Base-by-base conservation (phyloP, 1,140 invertebrate genomes). In the Aporrectodea caliginosa region DNA sequence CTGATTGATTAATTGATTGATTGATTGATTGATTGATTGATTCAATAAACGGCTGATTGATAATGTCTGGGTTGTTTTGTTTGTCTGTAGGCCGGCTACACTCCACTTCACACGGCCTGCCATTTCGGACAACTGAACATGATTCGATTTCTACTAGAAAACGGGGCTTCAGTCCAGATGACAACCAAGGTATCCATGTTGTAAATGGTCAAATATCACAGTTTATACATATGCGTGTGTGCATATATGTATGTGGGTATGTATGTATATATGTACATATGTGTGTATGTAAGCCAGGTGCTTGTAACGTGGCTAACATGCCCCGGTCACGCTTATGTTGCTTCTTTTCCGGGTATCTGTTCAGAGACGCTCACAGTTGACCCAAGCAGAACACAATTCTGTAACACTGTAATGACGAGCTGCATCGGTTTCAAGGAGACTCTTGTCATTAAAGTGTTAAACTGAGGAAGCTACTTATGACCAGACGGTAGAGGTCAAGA, bases 101-200 rank as follows among this genome's bases (percentile, higher is more conserved):
- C 97, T n/a, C 97, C 98, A 0, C 91, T 99, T 14, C 98, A 99
- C 88, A 95, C 98, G n/a, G 98, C 98, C n/a, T 93, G 94, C 79
- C 97, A 99, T 88, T 99, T 98, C 88, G 98, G 98, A 0, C 97
- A 99, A 88, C 90, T 82, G 71, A 97, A 97, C 83, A 99, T 99
- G 97, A 95, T 98, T 34, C 91, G 94, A 32, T 98, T 96, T 87
- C 88, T 99, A 69, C 89, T 99, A 30, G 93, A 96, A 82, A 92
- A 95, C 79, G 88, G 88, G 43, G 91, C 91, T 29, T 86, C 91
- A 78, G 91, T 92, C 16, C 86, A 85, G 78, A 83, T 86, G 58
- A 86, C 84, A n/a, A 88, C 87, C 30, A 88, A 76, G 75, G 75
- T 76, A 16, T 73, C 32, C 22, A 16, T 74, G 12, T 16, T 6